Conservation (phyloP, 1,140 invertebrate genomes). For the Araneus ventricosus region DNA sequence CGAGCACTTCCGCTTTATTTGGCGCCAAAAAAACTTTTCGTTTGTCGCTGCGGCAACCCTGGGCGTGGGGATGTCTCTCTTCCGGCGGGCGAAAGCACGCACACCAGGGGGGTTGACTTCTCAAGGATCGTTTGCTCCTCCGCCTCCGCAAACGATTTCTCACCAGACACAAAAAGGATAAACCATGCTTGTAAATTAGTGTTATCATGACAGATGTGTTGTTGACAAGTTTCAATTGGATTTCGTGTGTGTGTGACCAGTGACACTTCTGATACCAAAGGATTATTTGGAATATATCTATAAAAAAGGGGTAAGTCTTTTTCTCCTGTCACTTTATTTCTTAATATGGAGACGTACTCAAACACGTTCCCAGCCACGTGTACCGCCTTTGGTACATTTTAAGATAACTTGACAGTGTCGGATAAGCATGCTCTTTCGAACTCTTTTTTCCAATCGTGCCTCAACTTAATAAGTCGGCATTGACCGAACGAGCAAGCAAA, state of each 20-base stretch:
- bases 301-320: background rate
- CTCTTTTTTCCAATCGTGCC: too few species aligned
- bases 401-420: too few species aligned
- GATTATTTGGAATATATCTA: background rate
- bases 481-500: too few species aligned
- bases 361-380: too few species aligned
- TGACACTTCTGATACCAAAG: background rate
- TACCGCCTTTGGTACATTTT: too few species aligned
- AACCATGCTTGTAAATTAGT: background rate
- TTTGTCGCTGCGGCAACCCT: background rate
- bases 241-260: background rate
- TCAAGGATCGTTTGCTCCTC: background rate
- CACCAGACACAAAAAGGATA: background rate
- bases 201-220: background rate
- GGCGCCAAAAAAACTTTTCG: background rate
- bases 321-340: background rate
- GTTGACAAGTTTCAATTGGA: background rate
- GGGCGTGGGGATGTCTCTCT: background rate
- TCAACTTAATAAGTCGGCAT: too few species aligned
- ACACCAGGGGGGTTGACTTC: background rate
- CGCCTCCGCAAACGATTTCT: background rate
- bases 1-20: background rate
- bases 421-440: too few species aligned
- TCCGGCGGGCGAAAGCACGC: background rate
- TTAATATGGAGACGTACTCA: background rate